Conservation (phyloP, 2,888 invertebrate species). For the Drosophila kuntzei region DNA sequence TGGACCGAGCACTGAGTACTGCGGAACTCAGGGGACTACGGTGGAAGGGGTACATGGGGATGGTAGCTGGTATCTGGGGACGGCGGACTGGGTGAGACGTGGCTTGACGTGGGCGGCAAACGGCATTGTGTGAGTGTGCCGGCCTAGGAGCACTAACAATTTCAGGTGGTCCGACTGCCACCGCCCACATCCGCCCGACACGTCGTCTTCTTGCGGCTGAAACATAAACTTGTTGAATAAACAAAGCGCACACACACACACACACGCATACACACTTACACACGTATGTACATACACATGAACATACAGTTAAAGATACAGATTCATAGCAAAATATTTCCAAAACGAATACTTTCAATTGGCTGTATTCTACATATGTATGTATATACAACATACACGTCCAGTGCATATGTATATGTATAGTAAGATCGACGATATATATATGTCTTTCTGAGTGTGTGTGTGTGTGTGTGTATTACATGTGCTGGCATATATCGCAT, state of each 20-base stretch:
- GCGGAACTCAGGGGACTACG: conserved; percentile 1
- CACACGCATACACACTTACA: conserved; percentile 16
- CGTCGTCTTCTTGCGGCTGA: conserved; percentile 52
- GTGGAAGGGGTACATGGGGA: conserved; percentile 4
- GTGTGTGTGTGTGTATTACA: conserved; percentile 22
- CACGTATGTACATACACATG: conserved; percentile 1
- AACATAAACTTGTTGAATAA: conserved; percentile 76
- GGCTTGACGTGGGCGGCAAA: background rate
- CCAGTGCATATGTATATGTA: conserved; percentile 2
- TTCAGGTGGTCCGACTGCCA: conserved; percentile 65
- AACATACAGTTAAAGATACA: conserved; percentile 10
- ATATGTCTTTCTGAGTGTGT: background rate
- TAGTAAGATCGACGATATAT: conserved; percentile 8
- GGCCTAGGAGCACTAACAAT: conserved; percentile 44
- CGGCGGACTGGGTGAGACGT: background rate
- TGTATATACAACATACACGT: conserved; percentile 11
- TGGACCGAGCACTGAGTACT: conserved; percentile 14
- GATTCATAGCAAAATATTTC: conserved; percentile 44
- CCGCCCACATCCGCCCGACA: conserved; percentile 34
- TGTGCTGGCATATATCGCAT: conserved; percentile 46
- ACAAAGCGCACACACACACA: conserved; percentile 44
- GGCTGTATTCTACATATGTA: conserved; percentile 38
- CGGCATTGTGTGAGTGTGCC: conserved; percentile 18
- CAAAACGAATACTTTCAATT: conserved; percentile 67
- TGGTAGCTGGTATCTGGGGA: background rate